A percentile compares a stretch with the other conserved stretches of the same genome.
Evolutionary conservation across 2,888 invertebrate genomes (phyloP).

Genomic region (Linnaemya vulpina): DNA sequence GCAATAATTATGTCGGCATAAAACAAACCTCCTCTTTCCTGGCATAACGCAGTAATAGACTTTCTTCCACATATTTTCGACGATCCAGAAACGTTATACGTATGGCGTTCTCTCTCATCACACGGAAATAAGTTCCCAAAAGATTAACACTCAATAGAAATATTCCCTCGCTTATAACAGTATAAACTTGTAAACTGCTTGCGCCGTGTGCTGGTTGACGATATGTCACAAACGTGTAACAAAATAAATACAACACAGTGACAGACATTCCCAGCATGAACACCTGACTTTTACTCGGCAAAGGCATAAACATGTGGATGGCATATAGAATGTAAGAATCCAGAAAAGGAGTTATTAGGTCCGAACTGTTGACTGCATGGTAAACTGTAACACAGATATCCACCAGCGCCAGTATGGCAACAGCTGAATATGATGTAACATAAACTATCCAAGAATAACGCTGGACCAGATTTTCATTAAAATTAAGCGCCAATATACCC

Average conservation of each 20-base stretch:
- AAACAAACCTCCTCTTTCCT: constrained; percentile 90
- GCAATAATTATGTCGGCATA: neutral
- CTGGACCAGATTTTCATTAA: constrained; percentile 80
- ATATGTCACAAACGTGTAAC: constrained; percentile 85
- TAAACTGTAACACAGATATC: constrained; percentile 88
- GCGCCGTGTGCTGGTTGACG: constrained; percentile 75
- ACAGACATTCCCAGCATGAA: constrained; percentile 88
- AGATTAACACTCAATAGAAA: constrained; percentile 88
- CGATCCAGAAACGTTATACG: constrained; percentile 94
- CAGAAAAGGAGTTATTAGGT: constrained; percentile 87
- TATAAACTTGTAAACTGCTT: constrained; percentile 81
- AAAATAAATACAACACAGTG: constrained; percentile 87
- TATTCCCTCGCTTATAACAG: constrained; percentile 85
- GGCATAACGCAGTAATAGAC: constrained; percentile 90
- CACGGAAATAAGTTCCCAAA: constrained; percentile 92
- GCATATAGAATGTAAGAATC: constrained; percentile 89
- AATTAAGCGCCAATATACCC: constrained; percentile 80
- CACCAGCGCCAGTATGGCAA: constrained; percentile 84
- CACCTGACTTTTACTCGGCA: constrained; percentile 89
- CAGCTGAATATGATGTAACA: constrained; percentile 82
- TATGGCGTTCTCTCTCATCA: constrained; percentile 94
- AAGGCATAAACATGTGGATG: constrained; percentile 92
- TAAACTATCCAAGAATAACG: constrained; percentile 82
- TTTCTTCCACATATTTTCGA: constrained; percentile 93
- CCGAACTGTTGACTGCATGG: constrained; percentile 84